Evolutionary conservation across 23 tunicate species (phyloP).

Genomic region (Oikopleura albicans): DNA sequence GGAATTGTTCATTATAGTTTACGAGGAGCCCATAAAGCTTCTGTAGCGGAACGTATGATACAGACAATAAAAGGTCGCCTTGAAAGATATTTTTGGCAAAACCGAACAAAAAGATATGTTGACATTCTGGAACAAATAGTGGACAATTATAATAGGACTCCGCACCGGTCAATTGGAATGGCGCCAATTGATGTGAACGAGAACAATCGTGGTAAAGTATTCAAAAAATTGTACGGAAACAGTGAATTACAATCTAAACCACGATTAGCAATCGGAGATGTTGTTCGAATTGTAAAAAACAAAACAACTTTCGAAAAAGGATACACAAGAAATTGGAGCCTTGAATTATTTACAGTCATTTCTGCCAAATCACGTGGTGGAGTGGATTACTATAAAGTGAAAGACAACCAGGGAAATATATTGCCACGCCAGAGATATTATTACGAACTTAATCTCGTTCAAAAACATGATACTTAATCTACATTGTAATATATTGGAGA

Average conservation of each 20-base stretch:
- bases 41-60: conserved; percentile 1
- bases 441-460: conserved; percentile 1
- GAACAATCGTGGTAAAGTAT: neutral
- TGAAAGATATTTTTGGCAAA: neutral
- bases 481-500: neutral
- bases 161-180: conserved; percentile 6
- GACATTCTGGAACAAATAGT: neutral
- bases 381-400: neutral
- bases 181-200: neutral
- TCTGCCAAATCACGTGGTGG: neutral
- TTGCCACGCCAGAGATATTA: neutral
- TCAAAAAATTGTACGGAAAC: neutral
- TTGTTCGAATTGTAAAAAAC: neutral
- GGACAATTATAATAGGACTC: neutral
- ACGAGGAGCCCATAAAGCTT: neutral
- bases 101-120: neutral
- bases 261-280: neutral
- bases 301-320: neutral
- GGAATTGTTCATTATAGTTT: conserved; percentile 1
- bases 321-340: neutral
- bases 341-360: too few relatives aligned
- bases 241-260: neutral
- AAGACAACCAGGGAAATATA: neutral
- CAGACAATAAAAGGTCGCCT: neutral
- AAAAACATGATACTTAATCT: neutral